These are phyloP conservation scores for Turritopsis dohrnii DNA, from an alignment of 30 jellyfish, hydroid and myxozoan genomes.

Conservation along the genomic window DNA sequence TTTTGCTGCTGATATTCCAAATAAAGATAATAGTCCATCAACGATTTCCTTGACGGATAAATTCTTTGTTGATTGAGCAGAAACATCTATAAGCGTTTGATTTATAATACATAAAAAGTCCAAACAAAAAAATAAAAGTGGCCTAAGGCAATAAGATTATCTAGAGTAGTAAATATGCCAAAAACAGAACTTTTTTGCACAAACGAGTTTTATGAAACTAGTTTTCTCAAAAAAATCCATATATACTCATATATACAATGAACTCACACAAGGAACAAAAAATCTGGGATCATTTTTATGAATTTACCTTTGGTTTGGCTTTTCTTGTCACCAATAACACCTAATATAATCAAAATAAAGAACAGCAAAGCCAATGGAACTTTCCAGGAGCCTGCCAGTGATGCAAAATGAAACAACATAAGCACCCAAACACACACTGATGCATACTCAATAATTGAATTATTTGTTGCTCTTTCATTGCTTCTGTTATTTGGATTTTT, in stretches of 20 bases:
- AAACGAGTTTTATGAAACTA: no score
- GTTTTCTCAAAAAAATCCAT: no score
- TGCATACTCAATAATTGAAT: constrained; percentile 33
- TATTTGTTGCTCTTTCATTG: background rate
- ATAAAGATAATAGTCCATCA: background rate
- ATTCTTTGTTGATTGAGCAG: background rate
- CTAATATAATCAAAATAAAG: constrained; percentile 42
- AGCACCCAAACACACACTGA: constrained; percentile 67
- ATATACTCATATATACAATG: no score
- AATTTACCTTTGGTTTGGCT: constrained; percentile 20
- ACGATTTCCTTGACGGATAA: background rate
- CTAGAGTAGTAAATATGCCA: no score
- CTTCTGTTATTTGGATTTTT: background rate
- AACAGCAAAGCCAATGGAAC: constrained; percentile 49
- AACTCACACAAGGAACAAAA: no score
- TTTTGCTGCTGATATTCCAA: background rate
- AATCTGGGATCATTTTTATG: background rate
- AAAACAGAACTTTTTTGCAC: no score
- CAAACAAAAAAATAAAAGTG: no score
- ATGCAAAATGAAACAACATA: constrained; percentile 63
- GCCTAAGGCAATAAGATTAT: no score
- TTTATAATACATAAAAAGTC: no score
- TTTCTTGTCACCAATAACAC: constrained; percentile 65
- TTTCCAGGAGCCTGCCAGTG: constrained; percentile 86
- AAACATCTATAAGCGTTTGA: no score